Evolutionary conservation across 2,113 vertebrate genomes (phyloP).

Genomic region (Scartelaos histophorus): DNA sequence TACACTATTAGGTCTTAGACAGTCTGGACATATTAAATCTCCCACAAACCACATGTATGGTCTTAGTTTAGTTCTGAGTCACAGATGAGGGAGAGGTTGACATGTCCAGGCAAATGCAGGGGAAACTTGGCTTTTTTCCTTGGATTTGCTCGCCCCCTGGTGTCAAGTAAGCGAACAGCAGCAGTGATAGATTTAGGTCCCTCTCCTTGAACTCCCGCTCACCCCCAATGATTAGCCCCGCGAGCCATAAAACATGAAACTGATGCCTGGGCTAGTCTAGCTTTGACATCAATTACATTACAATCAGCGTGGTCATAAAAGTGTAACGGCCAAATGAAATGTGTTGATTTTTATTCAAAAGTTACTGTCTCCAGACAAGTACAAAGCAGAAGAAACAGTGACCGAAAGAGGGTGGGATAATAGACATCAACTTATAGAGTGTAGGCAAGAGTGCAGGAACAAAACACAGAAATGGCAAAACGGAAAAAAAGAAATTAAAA

Average conservation of each 20-base stretch:
- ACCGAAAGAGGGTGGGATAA: conserved; percentile 96
- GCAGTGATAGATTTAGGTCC: neutral
- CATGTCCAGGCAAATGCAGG: neutral
- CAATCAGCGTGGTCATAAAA: conserved; percentile 33
- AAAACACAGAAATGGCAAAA: conserved; percentile 85
- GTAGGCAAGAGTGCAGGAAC: conserved; percentile 84
- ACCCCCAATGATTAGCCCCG: neutral
- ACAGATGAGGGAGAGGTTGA: neutral
- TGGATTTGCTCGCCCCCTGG: conserved; percentile 54
- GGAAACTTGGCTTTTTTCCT: neutral
- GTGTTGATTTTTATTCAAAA: conserved; percentile 99
- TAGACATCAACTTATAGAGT: conserved; percentile 91
- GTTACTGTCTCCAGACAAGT: conserved; percentile 99
- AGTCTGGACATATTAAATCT: neutral
- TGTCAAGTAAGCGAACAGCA: conserved; percentile 15
- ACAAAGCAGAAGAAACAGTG: conserved; percentile 99
- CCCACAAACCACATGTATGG: neutral
- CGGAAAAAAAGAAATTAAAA: conserved; percentile 84
- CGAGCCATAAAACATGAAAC: neutral
- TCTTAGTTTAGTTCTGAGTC: neutral
- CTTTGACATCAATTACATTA: no score
- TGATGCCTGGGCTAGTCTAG: neutral
- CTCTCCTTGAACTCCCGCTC: neutral
- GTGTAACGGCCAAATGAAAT: conserved; percentile 70
- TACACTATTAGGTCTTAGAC: neutral